phyloP scores from a whole-genome alignment of 2,113 vertebrate genomes.

The Cathartes aura region DNA sequence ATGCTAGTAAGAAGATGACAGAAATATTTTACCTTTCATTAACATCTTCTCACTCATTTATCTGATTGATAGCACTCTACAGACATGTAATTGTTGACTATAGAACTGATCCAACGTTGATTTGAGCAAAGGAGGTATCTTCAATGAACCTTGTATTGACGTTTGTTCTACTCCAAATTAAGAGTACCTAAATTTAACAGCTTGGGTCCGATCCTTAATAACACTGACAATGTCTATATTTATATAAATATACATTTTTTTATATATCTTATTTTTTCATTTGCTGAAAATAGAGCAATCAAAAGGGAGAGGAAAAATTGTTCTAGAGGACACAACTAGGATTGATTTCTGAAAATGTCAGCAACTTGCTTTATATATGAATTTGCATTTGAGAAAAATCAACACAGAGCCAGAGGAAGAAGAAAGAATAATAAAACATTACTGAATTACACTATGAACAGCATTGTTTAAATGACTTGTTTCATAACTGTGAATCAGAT shows the following conservation, averaged over 20 bases:
- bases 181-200: neutral
- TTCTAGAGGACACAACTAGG: neutral
- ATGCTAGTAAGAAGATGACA: neutral
- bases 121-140: neutral
- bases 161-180: neutral
- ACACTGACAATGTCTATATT: neutral
- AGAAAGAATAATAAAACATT: neutral
- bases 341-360: neutral
- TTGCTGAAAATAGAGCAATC: neutral
- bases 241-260: neutral
- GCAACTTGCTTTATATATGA: neutral
- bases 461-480: neutral
- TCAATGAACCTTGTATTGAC: neutral
- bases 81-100: neutral
- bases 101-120: neutral
- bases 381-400: neutral
- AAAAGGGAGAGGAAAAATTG: neutral
- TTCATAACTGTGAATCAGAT: neutral
- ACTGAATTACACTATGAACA: neutral
- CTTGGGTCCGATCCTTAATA: neutral
- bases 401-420: neutral
- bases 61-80: neutral
- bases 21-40: neutral
- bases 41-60: neutral
- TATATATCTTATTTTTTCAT: neutral